Evolutionary conservation across 2,888 invertebrate species (phyloP).

Genomic region (Drosophila macrospina): DNA sequence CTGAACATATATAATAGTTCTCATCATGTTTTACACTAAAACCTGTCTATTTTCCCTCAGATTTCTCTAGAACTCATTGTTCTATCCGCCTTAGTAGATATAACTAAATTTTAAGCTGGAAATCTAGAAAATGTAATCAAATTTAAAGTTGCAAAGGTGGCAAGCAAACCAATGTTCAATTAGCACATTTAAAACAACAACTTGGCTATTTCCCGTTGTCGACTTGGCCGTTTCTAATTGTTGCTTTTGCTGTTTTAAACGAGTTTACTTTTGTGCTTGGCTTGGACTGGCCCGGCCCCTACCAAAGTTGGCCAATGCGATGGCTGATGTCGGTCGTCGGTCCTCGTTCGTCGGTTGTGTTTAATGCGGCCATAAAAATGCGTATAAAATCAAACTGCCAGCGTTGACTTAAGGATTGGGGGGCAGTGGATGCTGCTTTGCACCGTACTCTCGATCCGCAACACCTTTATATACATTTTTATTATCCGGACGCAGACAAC

Average conservation of each 20-base stretch:
- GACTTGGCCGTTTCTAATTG: not conserved
- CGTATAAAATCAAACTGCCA: constrained; percentile 70
- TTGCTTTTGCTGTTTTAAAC: constrained; percentile 1
- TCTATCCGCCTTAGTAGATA: not conserved
- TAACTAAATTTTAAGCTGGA: not conserved
- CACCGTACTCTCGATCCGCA: not conserved
- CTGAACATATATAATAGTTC: no score
- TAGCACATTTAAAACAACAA: constrained; percentile 1
- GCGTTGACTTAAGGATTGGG: constrained; percentile 38
- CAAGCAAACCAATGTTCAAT: not conserved
- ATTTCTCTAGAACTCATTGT: no score
- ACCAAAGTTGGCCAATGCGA: not conserved
- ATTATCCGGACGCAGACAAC: constrained; percentile 60
- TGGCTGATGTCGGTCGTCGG: constrained; percentile 22
- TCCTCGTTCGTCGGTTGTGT: constrained; percentile 34
- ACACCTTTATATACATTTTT: constrained; percentile 67
- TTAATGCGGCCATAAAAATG: constrained; percentile 67
- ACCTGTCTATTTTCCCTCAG: no score
- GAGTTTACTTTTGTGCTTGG: not conserved
- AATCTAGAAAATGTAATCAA: not conserved
- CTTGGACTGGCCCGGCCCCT: no score
- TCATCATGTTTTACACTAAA: no score
- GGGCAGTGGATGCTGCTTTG: constrained; percentile 8
- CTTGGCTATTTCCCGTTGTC: not conserved
- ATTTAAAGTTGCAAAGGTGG: not conserved